These are phyloP conservation scores for Eriosoma lanigerum DNA, from an alignment of 1,140 invertebrate genomes.

Conservation along the genomic window DNA sequence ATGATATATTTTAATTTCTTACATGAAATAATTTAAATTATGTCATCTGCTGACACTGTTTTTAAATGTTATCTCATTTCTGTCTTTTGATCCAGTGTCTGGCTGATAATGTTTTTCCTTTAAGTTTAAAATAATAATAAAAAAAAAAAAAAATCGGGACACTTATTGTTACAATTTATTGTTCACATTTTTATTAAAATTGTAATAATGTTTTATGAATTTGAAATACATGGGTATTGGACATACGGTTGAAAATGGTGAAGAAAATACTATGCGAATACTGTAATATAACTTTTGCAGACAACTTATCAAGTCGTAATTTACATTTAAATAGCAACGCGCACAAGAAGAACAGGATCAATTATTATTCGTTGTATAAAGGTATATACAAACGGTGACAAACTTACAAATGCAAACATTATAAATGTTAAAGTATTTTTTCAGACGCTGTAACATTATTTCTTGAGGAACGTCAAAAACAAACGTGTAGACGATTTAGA, in stretches of 20 bases:
- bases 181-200: conserved; percentile 20
- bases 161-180: conserved; percentile 34
- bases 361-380: conserved; percentile 39
- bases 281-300: conserved; percentile 49
- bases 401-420: not conserved
- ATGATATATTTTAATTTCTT: not conserved
- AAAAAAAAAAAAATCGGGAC: conserved; percentile 45
- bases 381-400: not conserved
- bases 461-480: conserved; percentile 34
- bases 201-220: conserved; percentile 46
- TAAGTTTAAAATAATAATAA: conserved; percentile 31
- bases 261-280: conserved; percentile 51
- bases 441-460: conserved; percentile 47
- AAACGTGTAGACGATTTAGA: conserved; percentile 31
- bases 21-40: conserved; percentile 11
- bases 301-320: conserved; percentile 45
- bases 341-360: conserved; percentile 39
- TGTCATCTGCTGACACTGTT: conserved; percentile 25
- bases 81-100: conserved; percentile 35
- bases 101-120: conserved; percentile 31
- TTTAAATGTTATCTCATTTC: conserved; percentile 27
- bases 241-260: conserved; percentile 47
- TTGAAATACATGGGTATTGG: not conserved
- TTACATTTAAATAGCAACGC: conserved; percentile 47
- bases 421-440: conserved; percentile 28